Conservation (phyloP, 1,140 invertebrate genomes). For the Cherax destructor region DNA sequence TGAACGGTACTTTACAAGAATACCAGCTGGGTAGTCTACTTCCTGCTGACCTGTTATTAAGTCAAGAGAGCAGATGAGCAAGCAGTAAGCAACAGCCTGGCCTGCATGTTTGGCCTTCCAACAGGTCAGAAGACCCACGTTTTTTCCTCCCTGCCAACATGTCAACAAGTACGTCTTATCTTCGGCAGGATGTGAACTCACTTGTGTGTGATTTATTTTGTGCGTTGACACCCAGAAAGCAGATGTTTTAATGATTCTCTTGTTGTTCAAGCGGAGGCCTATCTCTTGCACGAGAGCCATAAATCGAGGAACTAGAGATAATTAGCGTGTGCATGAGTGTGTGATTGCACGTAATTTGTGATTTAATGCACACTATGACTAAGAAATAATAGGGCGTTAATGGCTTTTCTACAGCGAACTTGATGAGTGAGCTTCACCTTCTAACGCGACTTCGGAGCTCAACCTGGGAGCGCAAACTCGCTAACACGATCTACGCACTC, state of each 20-base stretch:
- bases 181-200: background rate
- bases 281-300: background rate
- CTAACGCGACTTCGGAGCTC: too few species aligned
- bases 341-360: constrained; percentile 6
- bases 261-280: background rate
- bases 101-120: too few species aligned
- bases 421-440: background rate
- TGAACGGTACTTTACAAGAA: too few species aligned
- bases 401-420: background rate
- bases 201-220: background rate
- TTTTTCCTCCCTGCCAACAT: too few species aligned
- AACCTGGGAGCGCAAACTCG: too few species aligned
- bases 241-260: background rate
- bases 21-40: too few species aligned
- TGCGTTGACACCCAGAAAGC: background rate
- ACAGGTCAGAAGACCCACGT: too few species aligned
- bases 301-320: background rate
- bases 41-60: too few species aligned
- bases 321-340: background rate
- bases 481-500: too few species aligned
- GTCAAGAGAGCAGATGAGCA: too few species aligned
- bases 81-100: too few species aligned
- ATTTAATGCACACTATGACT: background rate
- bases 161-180: too few species aligned
- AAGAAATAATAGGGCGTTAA: background rate